phyloP scores from a whole-genome alignment of 2,113 vertebrate species.

The Clarias macrocephalus region DNA sequence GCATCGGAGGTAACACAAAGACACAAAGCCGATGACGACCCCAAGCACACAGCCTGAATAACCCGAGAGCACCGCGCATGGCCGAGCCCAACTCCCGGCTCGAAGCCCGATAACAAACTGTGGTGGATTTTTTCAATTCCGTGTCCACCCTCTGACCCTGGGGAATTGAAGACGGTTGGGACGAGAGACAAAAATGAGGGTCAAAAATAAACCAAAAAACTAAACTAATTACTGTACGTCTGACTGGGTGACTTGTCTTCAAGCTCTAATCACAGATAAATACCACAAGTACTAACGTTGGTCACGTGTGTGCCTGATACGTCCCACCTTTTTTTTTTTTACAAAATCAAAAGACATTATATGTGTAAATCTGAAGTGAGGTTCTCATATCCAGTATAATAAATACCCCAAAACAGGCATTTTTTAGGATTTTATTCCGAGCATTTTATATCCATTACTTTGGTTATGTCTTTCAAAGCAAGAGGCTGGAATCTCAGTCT shows the following conservation, averaged over 20 bases:
- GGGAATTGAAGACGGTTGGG: background rate
- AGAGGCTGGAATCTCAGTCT: too few species aligned
- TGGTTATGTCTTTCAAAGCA: background rate
- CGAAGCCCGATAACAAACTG: background rate
- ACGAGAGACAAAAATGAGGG: background rate
- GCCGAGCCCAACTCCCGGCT: background rate
- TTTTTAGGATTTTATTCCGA: background rate
- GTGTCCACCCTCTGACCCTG: background rate
- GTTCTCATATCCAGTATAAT: background rate
- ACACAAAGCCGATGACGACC: too few species aligned
- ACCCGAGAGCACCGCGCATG: background rate
- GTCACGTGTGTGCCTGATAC: background rate
- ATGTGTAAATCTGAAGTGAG: background rate
- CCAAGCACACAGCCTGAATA: background rate
- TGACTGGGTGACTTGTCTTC: background rate
- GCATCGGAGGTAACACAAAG: background rate
- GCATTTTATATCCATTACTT: background rate
- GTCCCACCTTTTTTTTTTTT: background rate
- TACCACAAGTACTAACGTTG: background rate
- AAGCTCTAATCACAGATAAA: background rate
- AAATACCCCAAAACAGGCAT: background rate
- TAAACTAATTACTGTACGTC: background rate
- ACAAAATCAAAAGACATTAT: background rate
- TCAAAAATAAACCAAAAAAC: background rate
- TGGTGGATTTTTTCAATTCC: background rate